These are phyloP conservation scores for Temnothorax nylanderi DNA, from an alignment of 1,140 invertebrate species.

Conservation along the genomic window DNA sequence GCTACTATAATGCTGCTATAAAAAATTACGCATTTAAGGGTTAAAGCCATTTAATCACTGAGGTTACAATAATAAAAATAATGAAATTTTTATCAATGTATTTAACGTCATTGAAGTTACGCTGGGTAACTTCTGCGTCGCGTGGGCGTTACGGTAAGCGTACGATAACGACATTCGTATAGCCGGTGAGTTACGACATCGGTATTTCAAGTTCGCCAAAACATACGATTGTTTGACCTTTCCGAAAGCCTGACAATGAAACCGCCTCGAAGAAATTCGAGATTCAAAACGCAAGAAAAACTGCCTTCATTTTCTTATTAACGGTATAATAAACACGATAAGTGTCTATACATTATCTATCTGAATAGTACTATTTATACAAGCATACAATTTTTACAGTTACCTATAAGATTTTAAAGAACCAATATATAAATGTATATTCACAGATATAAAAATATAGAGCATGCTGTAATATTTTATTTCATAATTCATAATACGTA, in stretches of 20 bases:
- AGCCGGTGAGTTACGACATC: background rate
- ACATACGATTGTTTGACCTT: slow-evolving; percentile 22
- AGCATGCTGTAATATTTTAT: background rate
- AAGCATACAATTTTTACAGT: background rate
- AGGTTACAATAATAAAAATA: background rate
- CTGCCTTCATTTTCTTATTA: background rate
- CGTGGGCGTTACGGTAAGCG: background rate
- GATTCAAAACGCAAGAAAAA: background rate
- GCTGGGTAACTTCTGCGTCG: background rate
- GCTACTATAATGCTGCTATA: no score
- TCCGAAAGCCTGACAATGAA: background rate
- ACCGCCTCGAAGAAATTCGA: background rate
- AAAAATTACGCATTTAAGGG: no score
- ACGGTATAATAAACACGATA: background rate
- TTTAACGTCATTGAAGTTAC: slow-evolving; percentile 2
- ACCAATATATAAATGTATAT: no score
- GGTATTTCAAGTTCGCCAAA: slow-evolving; percentile 42
- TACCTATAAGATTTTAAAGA: no score
- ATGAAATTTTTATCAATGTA: slow-evolving; percentile 6
- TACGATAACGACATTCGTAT: background rate
- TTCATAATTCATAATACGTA: background rate
- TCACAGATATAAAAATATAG: background rate
- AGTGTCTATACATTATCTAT: background rate
- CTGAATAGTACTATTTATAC: background rate
- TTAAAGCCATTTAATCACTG: background rate